Percentiles rank a stretch among this genome's conserved stretches.
Evolutionary conservation across 2,797 vertebrate genomes (phyloP).

Genomic region (Peromyscus melanophrys): DNA sequence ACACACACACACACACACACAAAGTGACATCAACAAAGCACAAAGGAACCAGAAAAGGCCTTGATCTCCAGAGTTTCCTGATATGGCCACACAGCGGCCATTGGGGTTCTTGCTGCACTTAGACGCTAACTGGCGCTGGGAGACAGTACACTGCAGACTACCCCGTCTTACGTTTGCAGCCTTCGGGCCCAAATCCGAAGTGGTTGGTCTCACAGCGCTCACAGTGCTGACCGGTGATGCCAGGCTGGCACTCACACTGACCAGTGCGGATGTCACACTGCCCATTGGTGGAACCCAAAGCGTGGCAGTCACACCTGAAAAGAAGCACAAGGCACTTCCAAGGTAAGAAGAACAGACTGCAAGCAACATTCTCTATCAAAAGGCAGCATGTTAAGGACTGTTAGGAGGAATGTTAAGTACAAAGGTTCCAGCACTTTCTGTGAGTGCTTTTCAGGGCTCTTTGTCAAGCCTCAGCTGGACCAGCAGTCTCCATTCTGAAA

Average conservation of each 20-base stretch:
- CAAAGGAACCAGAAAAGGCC: not conserved
- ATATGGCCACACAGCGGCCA: no score
- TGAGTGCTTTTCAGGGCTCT: not conserved
- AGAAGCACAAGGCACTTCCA: slow-evolving; percentile 48
- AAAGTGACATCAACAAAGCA: not conserved
- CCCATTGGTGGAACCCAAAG: slow-evolving; percentile 95
- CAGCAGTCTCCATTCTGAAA: not conserved
- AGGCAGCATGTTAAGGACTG: not conserved
- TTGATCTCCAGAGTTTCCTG: not conserved
- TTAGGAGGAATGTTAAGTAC: not conserved
- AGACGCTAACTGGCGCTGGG: not conserved
- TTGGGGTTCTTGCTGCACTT: not conserved
- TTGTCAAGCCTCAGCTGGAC: not conserved
- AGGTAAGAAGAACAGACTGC: not conserved
- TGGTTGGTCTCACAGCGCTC: slow-evolving; percentile 95
- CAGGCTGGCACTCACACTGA: slow-evolving; percentile 98
- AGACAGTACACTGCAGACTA: not conserved
- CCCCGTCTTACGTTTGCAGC: slow-evolving; percentile 96
- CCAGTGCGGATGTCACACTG: slow-evolving; percentile 95
- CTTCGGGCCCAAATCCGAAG: slow-evolving; percentile 95
- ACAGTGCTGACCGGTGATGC: slow-evolving; percentile 93
- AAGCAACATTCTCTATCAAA: not conserved
- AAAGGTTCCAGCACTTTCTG: not conserved
- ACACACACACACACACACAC: no score
- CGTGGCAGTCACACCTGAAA: slow-evolving; percentile 94